Evolutionary conservation across 2,797 vertebrate genomes (phyloP).

Genomic region (Crossoptilon crossoptilon): DNA sequence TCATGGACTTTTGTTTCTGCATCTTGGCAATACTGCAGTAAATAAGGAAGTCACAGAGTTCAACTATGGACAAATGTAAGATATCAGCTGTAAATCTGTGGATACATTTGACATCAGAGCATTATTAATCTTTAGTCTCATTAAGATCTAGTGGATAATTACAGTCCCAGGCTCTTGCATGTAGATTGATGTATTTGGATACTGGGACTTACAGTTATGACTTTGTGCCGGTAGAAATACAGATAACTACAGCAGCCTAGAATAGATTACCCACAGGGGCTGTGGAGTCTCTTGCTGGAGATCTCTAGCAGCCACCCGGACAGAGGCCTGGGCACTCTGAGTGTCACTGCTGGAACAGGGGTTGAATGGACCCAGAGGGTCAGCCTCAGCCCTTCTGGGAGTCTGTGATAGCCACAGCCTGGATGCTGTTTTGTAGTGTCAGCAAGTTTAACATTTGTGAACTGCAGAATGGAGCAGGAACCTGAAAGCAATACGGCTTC

Average conservation of each 20-base stretch:
- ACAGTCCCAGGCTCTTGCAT: neutral
- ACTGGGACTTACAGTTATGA: neutral
- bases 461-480: neutral
- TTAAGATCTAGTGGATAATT: neutral
- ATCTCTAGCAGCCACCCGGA: neutral
- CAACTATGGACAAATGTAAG: neutral
- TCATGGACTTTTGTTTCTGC: neutral
- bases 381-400: neutral
- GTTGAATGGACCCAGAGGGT: neutral
- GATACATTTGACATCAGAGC: neutral
- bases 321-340: neutral
- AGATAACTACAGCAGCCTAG: neutral
- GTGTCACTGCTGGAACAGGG: neutral
- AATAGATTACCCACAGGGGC: neutral
- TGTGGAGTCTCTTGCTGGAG: neutral
- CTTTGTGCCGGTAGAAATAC: neutral
- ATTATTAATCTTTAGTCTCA: neutral
- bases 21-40: neutral
- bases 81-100: neutral
- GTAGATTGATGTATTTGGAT: neutral
- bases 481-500: neutral
- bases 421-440: neutral
- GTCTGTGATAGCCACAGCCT: neutral
- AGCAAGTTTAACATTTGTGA: neutral
- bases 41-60: neutral